phyloP scores from a whole-genome alignment of 2,797 vertebrate genomes.

The Sphenopsis melanotis region DNA sequence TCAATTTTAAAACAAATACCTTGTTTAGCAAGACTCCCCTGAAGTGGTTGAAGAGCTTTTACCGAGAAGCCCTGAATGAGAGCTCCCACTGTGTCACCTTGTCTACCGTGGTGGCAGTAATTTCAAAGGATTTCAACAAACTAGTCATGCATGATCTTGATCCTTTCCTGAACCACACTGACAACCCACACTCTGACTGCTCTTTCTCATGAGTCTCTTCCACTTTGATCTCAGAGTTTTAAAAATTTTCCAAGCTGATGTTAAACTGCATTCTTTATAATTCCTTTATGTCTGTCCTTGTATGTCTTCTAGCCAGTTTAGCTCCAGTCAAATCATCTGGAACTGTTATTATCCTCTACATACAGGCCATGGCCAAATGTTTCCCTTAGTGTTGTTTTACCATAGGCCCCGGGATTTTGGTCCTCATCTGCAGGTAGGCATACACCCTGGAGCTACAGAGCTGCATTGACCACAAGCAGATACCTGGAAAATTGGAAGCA shows the following conservation, averaged over 20 bases:
- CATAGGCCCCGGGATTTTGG: not conserved
- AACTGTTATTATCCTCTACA: not conserved
- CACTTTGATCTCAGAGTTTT: not conserved
- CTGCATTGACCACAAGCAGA: not conserved
- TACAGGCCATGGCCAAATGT: not conserved
- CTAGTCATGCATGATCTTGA: not conserved
- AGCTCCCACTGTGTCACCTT: not conserved
- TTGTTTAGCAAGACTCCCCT: not conserved
- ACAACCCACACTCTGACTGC: not conserved
- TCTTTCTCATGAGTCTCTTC: not conserved
- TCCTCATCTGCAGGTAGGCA: not conserved
- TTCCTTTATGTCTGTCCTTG: not conserved
- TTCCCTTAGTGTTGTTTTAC: not conserved
- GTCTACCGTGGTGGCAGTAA: not conserved
- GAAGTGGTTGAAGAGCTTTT: not conserved
- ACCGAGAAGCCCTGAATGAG: not conserved
- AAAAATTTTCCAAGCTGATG: not conserved
- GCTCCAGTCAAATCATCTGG: not conserved
- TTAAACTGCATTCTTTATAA: not conserved
- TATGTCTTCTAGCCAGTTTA: not conserved
- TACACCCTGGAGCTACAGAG: not conserved
- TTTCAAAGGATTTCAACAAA: slow-evolving; percentile 14
- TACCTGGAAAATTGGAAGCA: not conserved
- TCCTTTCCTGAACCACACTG: not conserved
- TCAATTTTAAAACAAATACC: not conserved